Evolutionary conservation across 2,888 invertebrate genomes (phyloP), one percentile per base, ranked within the genome.

Genomic region (Cheilosia impressa): DNA sequence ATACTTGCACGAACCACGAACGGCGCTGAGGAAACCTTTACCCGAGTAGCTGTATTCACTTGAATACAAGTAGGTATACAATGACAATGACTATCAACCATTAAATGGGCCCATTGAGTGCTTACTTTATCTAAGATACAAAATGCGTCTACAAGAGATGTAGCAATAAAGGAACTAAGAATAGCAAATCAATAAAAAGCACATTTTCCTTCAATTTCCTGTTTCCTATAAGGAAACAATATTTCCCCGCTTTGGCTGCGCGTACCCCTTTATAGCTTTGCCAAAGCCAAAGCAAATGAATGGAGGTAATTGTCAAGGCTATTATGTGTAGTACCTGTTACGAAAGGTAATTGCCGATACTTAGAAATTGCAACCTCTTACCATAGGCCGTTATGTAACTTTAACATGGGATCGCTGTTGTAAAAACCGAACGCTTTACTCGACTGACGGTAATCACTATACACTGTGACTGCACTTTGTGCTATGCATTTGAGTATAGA

Each of bases 311-410:
- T 22, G 50, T 22, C 22, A 50, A 19, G 19, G 50, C 19, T 13
- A 19, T 50, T 22, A 50, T 22, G 19, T 50, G 4, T 22, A 50
- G 50, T 19, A 10, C 50, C 22, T 22, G 19, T 19, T 5, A 22
- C 50, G 17, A 50, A 50, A 50, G 50, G 50, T 50, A 50, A 19
- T 50, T 50, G 50, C 9, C 50, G 22, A 50, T 50, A 50, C 22
- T 50, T 50, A 50, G 19, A 19, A 50, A 50, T 50, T 50, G 22
- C 10, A 50, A 19, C 9, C 50, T 9, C 22, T 15, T 50, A 17
- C n/a, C 9, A 50, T 4, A 47, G 45, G 45, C 38, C 7, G 45
- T 17, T 47, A 17, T 47, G 45, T 6, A 47, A 17, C 45, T 47
- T 9, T 17, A 47, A 19, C 17, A n/a, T 17, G 7, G 45, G 45